Evolutionary conservation across 2,113 vertebrate species (phyloP).

Genomic region (Polyodon spathula): DNA sequence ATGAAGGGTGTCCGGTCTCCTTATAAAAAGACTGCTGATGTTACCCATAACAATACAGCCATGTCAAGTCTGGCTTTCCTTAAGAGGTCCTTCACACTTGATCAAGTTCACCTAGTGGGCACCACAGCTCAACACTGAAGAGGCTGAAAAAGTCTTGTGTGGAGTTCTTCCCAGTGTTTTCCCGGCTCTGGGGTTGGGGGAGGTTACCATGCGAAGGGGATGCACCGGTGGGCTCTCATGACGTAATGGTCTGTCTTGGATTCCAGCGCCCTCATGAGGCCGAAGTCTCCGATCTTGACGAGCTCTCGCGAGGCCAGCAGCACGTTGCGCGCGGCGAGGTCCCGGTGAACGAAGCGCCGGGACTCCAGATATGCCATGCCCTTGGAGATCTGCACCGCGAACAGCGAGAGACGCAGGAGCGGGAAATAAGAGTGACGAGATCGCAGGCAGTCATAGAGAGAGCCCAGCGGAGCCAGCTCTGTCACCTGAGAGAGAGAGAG

Average conservation of each 20-base stretch:
- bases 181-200: neutral
- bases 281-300: constrained; percentile 80
- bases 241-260: constrained; percentile 64
- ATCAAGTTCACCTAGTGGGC: too few species aligned
- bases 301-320: constrained; percentile 58
- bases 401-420: constrained; percentile 66
- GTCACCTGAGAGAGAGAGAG: constrained; percentile 57
- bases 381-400: constrained; percentile 63
- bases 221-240: constrained; percentile 68
- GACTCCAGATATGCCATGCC: constrained; percentile 77
- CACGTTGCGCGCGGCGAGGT: constrained; percentile 75
- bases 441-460: constrained; percentile 64
- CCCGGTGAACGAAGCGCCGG: constrained; percentile 69
- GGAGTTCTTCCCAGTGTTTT: too few species aligned
- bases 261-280: constrained; percentile 66
- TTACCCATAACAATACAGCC: too few species aligned
- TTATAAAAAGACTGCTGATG: too few species aligned
- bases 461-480: constrained; percentile 67
- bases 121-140: too few species aligned
- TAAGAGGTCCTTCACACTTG: too few species aligned
- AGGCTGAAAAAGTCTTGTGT: too few species aligned
- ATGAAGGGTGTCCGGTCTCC: too few species aligned
- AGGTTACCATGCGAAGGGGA: constrained; percentile 81
- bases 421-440: constrained; percentile 52
- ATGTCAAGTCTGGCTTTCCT: too few species aligned